A percentile compares a stretch with the other conserved stretches of the same genome.
These are phyloP conservation scores for Lucilia cuprina DNA, from an alignment of 1,140 invertebrate genomes.

Conservation along the genomic window DNA sequence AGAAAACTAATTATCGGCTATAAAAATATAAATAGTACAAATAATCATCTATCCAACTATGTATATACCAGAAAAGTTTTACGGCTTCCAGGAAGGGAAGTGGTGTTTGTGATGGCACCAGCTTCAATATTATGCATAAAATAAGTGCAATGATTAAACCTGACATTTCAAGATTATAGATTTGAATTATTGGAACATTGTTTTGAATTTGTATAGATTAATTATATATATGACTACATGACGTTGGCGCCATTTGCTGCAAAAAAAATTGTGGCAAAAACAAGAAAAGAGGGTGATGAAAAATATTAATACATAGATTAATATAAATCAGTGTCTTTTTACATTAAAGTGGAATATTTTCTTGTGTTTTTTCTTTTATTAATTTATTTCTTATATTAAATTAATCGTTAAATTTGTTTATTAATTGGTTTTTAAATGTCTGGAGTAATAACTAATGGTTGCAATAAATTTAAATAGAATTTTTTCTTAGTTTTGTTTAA, in stretches of 20 bases:
- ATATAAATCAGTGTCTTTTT: neutral
- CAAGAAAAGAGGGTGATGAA: neutral
- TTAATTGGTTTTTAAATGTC: neutral
- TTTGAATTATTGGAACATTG: slow-evolving; percentile 15
- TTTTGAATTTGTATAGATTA: slow-evolving; percentile 11
- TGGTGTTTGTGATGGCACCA: no score
- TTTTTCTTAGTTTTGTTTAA: no score
- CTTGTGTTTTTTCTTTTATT: no score
- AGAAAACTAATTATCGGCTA: neutral
- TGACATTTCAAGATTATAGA: slow-evolving; percentile 15
- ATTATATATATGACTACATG: neutral
- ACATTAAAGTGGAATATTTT: neutral
- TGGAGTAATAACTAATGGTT: neutral
- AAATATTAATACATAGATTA: neutral
- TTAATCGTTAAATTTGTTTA: neutral
- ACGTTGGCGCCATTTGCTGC: neutral
- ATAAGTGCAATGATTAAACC: slow-evolving; percentile 1
- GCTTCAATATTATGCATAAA: neutral
- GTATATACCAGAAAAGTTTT: neutral
- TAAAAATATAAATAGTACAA: neutral
- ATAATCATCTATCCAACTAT: neutral
- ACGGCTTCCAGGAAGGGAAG: neutral
- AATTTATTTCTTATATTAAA: neutral
- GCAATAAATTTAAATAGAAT: no score
- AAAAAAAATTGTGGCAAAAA: neutral